Evolutionary conservation across 1,140 invertebrate genomes (phyloP), one percentile per base, ranked within the genome.

Genomic region (Ceratina japonica): DNA sequence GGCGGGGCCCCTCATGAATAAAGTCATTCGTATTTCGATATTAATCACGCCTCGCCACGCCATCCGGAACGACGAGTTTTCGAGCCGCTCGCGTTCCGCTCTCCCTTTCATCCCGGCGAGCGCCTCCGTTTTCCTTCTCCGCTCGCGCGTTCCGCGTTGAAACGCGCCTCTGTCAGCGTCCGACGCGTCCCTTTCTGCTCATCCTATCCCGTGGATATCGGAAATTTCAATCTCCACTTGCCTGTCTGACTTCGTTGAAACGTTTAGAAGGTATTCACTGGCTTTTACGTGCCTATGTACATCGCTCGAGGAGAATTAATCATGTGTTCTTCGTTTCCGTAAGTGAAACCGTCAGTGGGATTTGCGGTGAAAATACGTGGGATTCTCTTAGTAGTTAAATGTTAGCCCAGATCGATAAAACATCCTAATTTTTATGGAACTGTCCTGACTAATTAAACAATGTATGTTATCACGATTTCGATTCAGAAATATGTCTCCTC

Each of bases 1-100:
- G 79, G 80, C 18, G 20, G 24, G 69, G 71, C 72, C 62, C 64
- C 76, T 84, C 82, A 86, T 86, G 87, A 88, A 88, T 88, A 86
- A 84, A 87, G 80, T 88, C 85, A 87, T 86, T 88, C 83, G 74
- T 84, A 86, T 86, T 87, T 86, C 73, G 79, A 52, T 84, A 87
- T 88, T 87, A 88, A 88, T 88, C 82, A 82, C 79, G 80, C 79
- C 58, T 81, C 79, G 86, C 65, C 85, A 78, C 79, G 66, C 74
- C 61, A 59, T 22, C 52, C 58, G 51, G 62, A 77, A 73, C 81
- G 66, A 44, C 74, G 72, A 74, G 69, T 74, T 71, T 44, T 78
- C 63, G 66, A 52, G 56, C 37, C 37, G 37, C 37, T 10, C 37
- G 58, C 31, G 22, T 69, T 4, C 18, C n/a, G 16, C 27, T 20